Evolutionary conservation across 2,888 invertebrate genomes (phyloP).

Genomic region (Campoplex capitator): DNA sequence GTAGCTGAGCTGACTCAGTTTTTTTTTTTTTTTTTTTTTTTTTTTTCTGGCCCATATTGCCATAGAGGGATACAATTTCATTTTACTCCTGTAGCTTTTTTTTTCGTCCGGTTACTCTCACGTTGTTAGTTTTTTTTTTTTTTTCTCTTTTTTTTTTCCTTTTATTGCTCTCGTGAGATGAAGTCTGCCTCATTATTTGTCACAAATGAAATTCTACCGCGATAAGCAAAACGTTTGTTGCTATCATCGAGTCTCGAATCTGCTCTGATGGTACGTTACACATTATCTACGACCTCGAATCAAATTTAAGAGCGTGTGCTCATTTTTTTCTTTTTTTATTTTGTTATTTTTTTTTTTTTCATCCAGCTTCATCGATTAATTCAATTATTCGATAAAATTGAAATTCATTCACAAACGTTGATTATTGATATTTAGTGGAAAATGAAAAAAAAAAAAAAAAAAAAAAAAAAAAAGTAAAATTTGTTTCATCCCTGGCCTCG

Average conservation of each 20-base stretch:
- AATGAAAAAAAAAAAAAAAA: too few relatives aligned
- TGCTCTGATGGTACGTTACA: not conserved
- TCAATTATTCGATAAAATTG: too few relatives aligned
- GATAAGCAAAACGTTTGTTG: conserved; percentile 11
- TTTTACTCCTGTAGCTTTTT: not conserved
- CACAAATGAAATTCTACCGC: not conserved
- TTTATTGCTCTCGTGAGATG: conserved; percentile 10
- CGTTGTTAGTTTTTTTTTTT: too few relatives aligned
- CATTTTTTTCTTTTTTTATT: not conserved
- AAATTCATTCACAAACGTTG: too few relatives aligned
- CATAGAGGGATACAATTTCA: conserved; percentile 15
- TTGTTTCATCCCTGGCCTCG: too few relatives aligned
- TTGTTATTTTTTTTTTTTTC: not conserved
- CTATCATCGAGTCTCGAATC: not conserved
- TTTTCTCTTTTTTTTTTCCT: not conserved
- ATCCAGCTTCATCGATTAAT: not conserved
- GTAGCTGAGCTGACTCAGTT: conserved; percentile 52
- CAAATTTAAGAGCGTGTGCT: not conserved
- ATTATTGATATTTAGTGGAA: too few relatives aligned
- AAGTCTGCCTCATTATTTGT: not conserved
- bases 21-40: not conserved
- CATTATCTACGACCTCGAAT: not conserved
- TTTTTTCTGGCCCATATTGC: conserved; percentile 1
- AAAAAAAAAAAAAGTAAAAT: too few relatives aligned
- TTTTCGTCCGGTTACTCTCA: not conserved